Evolutionary conservation across 2,888 invertebrate species (phyloP), one percentile per base, ranked within the genome.

Genomic region (Leucoma salicis): DNA sequence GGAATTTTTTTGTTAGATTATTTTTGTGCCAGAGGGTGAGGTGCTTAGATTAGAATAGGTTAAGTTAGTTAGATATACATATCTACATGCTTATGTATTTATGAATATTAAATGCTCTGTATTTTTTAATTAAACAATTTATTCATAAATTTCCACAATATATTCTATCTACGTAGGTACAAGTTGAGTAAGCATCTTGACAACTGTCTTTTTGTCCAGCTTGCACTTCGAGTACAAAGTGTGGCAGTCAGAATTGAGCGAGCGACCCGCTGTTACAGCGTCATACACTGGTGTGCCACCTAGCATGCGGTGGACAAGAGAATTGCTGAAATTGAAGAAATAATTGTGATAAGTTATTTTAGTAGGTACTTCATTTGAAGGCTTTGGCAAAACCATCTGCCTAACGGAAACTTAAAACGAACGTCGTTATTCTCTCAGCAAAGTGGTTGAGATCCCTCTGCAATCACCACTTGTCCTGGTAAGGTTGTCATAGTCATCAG

Each of bases 251-350:
- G 91, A 85, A 47, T 93, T 92, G 33, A 91, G 75, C 6, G 92
- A 91, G 25, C 88, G 82, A 0, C 94, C 95, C 35, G 92, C 91
- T 34, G 93, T 91, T 14, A 94, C 82, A 0, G 94, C 94, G 58
- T 94, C 92, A 70, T 93, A 94, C 29, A 95, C 87, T 1, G 93
- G 90, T 0, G 94, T 94, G 0, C 95, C 95, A 59, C 94, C 94
- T 35, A 94, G 65, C 83, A 94, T 90, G 37, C 93, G 93, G 6
- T 92, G 91, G 10, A 95, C 91, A 14, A 95, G 69, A 0, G 93
- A 90, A 61, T 94, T 94, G 49, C 95, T 95, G 78, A 34, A 90
- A 88, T n/a, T 8, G 13, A 2, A 29, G 7, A 21, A n/a, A 31
- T 11, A 35, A 21, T 24, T n/a, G 24, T 13, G 21, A 7, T 16